Base-by-base conservation (phyloP, 2,113 vertebrate species). In the Isurus oxyrinchus region DNA sequence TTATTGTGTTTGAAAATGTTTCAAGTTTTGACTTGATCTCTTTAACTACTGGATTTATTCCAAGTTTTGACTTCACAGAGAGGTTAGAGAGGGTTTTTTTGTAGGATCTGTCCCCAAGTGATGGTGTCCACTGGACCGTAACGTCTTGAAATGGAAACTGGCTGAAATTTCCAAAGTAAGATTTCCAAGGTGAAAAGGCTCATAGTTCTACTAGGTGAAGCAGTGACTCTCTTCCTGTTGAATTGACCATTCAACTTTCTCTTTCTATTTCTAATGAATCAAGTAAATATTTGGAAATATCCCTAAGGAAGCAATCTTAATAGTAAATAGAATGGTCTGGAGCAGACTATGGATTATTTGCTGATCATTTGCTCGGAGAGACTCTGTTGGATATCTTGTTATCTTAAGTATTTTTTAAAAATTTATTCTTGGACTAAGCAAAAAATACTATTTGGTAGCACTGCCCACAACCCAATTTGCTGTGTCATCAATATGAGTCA, bases 1-100 rank as follows among this genome's bases (percentile, higher is more conserved):
- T 76, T 95, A 95, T 55, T 95, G 11, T 72, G 40, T 72, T 95
- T 95, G 66, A 76, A 95, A 25, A 16, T 14, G 40, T 95, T 72
- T 95, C 66, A 95, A 53, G 44, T 55, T 31, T 14, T 76, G 94
- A 95, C 66, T 55, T 95, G 44, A 95, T 72, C 66, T 55, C 23
- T 95, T 95, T 95, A 31, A 31, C 40, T 13, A 72, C 27, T 95
- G 66, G 94, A 95, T 95, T 95, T 95, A 35, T 95, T 95, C 66
- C 94, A 95, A 95, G 44, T 95, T 72, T 72, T 59, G 44, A 49
- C 44, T 72, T 72, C 66, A 72, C 40, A 35, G 4, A 55, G 2
- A n/a, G 63, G 25, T 11, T 31, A 59, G 40, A 95, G 4, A 95
- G 63, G 23, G 5, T 59, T 59, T 59, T 67, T 94, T 67, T 67